A percentile compares a stretch with the other conserved stretches of the same genome.
phyloP scores from a whole-genome alignment of 2,888 invertebrate genomes.

The Drosophila demipolita region DNA sequence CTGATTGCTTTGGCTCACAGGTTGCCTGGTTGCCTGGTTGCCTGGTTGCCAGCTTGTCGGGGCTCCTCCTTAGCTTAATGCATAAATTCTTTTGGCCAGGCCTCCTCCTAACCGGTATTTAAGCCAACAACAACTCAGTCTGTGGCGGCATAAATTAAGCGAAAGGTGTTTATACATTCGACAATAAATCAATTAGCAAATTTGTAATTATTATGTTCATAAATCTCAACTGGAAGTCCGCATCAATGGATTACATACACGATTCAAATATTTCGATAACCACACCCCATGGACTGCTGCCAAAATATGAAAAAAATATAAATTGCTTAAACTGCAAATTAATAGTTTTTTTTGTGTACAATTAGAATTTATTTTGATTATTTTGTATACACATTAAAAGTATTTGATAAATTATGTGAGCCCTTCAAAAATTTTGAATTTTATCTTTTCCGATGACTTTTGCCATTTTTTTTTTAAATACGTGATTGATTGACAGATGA shows the following conservation, averaged over 20 bases:
- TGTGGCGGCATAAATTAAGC: conserved; percentile 71
- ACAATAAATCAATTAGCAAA: conserved; percentile 83
- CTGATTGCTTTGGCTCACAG: conserved; percentile 45
- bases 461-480: not conserved
- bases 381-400: not conserved
- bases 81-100: conserved; percentile 67
- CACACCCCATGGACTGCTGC: conserved; percentile 11
- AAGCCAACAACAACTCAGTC: conserved; percentile 38
- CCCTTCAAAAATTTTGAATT: too few relatives aligned
- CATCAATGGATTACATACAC: conserved; percentile 47
- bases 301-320: not conserved
- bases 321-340: not conserved
- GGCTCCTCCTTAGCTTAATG: conserved; percentile 53
- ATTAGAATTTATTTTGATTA: not conserved
- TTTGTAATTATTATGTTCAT: conserved; percentile 84
- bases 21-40: conserved; percentile 57
- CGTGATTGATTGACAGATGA: not conserved
- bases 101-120: conserved; percentile 69
- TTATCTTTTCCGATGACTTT: not conserved
- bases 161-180: conserved; percentile 74
- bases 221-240: conserved; percentile 70
- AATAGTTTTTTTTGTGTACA: not conserved
- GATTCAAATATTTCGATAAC: conserved; percentile 65
- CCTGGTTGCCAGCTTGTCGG: conserved; percentile 55
- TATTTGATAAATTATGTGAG: not conserved